Evolutionary conservation across 2,888 invertebrate genomes (phyloP), one percentile per base, ranked within the genome.

Genomic region (Orthonychiurus folsomi): DNA sequence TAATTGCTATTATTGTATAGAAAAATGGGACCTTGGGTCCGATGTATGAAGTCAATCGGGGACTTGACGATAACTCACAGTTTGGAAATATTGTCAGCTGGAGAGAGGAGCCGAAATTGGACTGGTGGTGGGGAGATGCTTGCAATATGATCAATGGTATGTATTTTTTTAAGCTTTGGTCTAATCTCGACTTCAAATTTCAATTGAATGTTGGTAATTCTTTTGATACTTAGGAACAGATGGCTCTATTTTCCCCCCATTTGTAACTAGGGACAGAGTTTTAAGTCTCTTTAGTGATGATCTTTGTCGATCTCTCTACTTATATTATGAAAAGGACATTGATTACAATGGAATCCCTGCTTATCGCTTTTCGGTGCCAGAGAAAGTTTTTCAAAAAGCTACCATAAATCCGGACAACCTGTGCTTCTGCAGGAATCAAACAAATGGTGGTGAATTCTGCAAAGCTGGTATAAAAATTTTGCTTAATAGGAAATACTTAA

Each of bases 241-340:
- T 64, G 78, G 78, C 18, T 72, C 75, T 1, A 70, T 76, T 27
- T 76, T 77, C 69, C 75, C 74, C 3, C 77, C 78, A 1, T 74
- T 75, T 54, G 69, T 78, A 5, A 65, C 68, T 21, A 75, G 74
- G 62, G 65, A 72, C 26, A 71, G 75, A 24, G 71, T 70, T 0
- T 54, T 78, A 3, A 71, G 73, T 28, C 73, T 77, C 0, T 78
- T 76, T 64, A 73, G 74, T 9, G 72, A 73, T 2, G 76, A 78
- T 60, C 63, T 78, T 15, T 78, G 78, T 70, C 69, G 69, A 12
- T 67, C 69, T n/a, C 47, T 67, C 3, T 66, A 62, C 27, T 25
- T 64, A 21, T 59, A 28, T 2, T 69, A 59, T 55, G 60, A 63
- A 3, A 55, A 48, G 1, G 66, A 67, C 18, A 54, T 56, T 2